A percentile compares a stretch with the other conserved stretches of the same genome.
Evolutionary conservation across 2,113 vertebrate genomes (phyloP).

Genomic region (Cisticola juncidis): DNA sequence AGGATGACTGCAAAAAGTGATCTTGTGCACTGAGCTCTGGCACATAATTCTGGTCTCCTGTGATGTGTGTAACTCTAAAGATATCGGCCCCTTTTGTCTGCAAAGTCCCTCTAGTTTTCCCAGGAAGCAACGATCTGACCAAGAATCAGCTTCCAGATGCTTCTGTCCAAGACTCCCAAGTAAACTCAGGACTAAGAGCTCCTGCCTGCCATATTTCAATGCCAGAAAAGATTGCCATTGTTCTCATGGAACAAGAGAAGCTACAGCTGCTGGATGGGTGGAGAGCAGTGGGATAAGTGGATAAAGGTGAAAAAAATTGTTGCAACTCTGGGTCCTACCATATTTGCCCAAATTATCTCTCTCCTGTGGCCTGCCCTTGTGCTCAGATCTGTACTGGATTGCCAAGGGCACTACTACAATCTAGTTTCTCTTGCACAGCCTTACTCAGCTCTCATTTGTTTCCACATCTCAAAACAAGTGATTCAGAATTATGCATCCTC

Average conservation of each 20-base stretch:
- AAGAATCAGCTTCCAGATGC: not conserved
- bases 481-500: not conserved
- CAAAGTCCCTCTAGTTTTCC: not conserved
- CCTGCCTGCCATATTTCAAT: not conserved
- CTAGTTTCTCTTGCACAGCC: not conserved
- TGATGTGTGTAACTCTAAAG: not conserved
- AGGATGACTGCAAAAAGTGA: not conserved
- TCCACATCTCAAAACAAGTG: not conserved
- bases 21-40: not conserved
- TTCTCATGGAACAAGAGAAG: not conserved
- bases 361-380: rapidly evolving
- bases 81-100: not conserved
- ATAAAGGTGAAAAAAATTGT: not conserved
- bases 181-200: not conserved
- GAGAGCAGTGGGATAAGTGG: not conserved
- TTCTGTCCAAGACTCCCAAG: not conserved
- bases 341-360: not conserved
- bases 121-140: not conserved
- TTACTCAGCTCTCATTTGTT: not conserved
- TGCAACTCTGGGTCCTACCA: not conserved
- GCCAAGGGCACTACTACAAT: not conserved
- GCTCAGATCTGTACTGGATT: not conserved
- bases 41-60: not conserved
- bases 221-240: not conserved
- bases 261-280: not conserved